phyloP scores from a whole-genome alignment of 2,797 vertebrate genomes.

The Stomatorhinus walkeri region DNA sequence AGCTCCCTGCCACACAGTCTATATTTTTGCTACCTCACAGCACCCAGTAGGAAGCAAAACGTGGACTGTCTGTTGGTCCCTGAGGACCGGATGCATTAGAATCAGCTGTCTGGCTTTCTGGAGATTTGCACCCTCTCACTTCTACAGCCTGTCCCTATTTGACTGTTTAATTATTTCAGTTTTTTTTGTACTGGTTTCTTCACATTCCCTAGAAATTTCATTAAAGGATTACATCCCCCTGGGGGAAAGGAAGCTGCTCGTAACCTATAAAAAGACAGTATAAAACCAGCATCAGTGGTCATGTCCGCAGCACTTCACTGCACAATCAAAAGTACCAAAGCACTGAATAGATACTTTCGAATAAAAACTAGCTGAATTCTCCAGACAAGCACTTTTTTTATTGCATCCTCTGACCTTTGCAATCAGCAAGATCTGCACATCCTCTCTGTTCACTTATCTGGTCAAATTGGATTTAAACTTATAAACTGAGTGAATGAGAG shows the following conservation, averaged over 20 bases:
- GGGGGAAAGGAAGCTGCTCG: neutral
- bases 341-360: neutral
- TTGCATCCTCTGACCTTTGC: neutral
- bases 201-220: neutral
- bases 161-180: neutral
- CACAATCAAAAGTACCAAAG: neutral
- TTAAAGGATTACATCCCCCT: slow-evolving; percentile 3
- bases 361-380: neutral
- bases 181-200: neutral
- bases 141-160: neutral
- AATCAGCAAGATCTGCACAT: neutral
- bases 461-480: neutral
- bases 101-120: neutral
- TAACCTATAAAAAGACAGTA: neutral
- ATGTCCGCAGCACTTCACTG: neutral
- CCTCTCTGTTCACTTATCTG: neutral
- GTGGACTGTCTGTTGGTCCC: neutral
- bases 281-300: neutral
- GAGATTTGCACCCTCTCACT: neutral
- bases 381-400: slow-evolving; percentile 2
- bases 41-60: neutral
- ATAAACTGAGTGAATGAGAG: neutral
- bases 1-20: neutral
- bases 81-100: neutral
- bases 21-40: neutral